These are phyloP conservation scores for Syngnathus acus DNA, from an alignment of 2,797 vertebrate species.

Conservation along the genomic window DNA sequence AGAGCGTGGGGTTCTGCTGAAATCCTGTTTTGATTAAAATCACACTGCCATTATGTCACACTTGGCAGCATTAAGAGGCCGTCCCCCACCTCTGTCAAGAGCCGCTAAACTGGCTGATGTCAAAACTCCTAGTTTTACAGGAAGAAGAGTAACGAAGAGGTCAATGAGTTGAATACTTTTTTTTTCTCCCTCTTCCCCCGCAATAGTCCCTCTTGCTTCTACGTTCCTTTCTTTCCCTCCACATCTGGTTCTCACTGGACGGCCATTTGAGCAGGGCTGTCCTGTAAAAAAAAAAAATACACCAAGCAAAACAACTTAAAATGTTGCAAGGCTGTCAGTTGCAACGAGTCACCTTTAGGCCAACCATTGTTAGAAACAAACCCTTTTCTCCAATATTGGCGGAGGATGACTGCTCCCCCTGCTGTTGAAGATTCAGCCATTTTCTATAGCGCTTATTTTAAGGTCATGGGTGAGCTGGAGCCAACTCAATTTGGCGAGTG, in stretches of 20 bases:
- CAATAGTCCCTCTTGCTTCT: constrained; percentile 25
- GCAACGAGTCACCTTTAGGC: constrained; percentile 28
- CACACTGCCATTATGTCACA: constrained; percentile 67
- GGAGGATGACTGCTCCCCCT: constrained; percentile 51
- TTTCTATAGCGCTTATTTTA: neutral
- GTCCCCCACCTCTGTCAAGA: constrained; percentile 45
- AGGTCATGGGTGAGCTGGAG: too few relatives aligned
- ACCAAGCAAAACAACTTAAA: constrained; percentile 21
- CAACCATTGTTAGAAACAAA: constrained; percentile 19
- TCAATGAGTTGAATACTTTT: constrained; percentile 47
- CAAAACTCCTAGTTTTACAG: constrained; percentile 28
- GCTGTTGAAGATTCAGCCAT: constrained; percentile 41
- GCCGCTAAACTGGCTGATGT: constrained; percentile 30
- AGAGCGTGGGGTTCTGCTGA: constrained; percentile 22
- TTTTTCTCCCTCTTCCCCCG: constrained; percentile 21
- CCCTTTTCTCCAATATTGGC: neutral
- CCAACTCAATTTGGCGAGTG: too few relatives aligned
- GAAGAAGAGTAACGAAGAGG: constrained; percentile 43
- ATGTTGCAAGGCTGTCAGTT: constrained; percentile 17
- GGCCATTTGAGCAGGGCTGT: constrained; percentile 13
- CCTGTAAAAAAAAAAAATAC: constrained; percentile 17
- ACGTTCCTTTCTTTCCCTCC: constrained; percentile 20
- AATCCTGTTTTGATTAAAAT: constrained; percentile 75
- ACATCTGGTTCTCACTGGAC: constrained; percentile 52
- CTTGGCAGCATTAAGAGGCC: constrained; percentile 54